Evolutionary conservation across 2,113 vertebrate genomes (phyloP).

Genomic region (Haliaeetus leucogaster): DNA sequence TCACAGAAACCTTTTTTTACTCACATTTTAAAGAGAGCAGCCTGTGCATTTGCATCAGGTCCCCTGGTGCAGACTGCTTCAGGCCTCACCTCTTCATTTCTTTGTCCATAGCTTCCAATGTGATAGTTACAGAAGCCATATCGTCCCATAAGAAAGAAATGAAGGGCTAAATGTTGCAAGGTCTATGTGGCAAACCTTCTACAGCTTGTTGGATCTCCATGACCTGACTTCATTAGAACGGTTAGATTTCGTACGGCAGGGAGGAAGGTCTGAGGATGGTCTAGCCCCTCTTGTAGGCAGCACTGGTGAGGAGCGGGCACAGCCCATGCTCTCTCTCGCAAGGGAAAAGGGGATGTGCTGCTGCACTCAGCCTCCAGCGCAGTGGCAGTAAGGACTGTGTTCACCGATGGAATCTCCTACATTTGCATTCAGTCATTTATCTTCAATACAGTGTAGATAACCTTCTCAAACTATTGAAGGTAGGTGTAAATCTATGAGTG

Average conservation of each 20-base stretch:
- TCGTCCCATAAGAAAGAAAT: background rate
- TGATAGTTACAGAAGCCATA: background rate
- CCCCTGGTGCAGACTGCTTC: background rate
- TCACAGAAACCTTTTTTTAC: background rate
- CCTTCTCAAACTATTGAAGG: background rate
- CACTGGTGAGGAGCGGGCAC: accelerated
- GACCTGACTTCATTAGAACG: background rate
- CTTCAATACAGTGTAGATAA: background rate
- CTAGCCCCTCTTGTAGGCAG: background rate
- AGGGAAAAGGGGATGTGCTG: background rate
- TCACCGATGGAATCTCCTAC: background rate
- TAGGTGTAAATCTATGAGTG: background rate
- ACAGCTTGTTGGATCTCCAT: background rate
- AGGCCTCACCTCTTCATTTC: background rate
- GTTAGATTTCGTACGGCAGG: accelerated
- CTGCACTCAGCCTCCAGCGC: background rate
- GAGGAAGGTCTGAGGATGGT: background rate
- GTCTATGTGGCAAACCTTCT: background rate
- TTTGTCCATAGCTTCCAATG: background rate
- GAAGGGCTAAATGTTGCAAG: background rate
- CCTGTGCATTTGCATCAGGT: background rate
- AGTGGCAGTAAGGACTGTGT: background rate
- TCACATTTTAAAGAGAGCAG: background rate
- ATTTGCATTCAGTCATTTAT: background rate
- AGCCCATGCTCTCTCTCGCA: too few relatives aligned